Conservation (phyloP, 2,113 vertebrate genomes). For the Pomatorhinus ruficollis region DNA sequence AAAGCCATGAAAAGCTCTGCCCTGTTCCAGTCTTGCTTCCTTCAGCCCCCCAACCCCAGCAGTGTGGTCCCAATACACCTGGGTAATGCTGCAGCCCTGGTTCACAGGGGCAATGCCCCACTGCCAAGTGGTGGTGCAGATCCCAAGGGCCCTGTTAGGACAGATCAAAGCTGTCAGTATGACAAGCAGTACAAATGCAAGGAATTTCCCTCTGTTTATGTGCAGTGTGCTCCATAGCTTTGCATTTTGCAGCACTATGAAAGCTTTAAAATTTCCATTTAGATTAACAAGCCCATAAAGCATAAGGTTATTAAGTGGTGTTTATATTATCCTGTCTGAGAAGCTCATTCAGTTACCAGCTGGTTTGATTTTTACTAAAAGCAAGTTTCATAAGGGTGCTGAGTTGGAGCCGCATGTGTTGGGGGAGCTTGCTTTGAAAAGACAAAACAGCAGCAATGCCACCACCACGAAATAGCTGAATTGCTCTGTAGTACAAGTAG, state of each 20-base stretch:
- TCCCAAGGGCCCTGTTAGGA: neutral
- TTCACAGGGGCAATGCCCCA: fast-evolving
- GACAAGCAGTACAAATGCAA: neutral
- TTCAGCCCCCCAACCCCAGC: fast-evolving
- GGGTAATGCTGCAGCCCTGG: neutral
- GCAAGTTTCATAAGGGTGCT: neutral
- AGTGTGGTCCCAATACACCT: neutral
- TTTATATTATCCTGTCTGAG: conserved; percentile 22
- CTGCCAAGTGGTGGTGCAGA: neutral
- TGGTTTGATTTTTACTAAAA: neutral
- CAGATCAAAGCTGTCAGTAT: neutral
- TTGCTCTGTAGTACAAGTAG: neutral
- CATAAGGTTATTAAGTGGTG: conserved; percentile 24
- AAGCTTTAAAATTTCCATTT: conserved; percentile 51
- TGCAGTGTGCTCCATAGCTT: neutral
- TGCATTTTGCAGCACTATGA: neutral
- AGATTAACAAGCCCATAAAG: conserved; percentile 41
- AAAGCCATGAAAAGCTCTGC: neutral
- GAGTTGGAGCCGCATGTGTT: neutral
- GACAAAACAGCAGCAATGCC: neutral
- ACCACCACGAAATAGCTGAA: neutral
- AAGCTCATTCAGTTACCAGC: neutral
- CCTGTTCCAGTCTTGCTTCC: neutral
- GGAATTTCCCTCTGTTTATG: neutral
- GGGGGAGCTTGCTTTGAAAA: neutral